Conservation (phyloP, 2,113 vertebrate genomes). For the Perccottus glenii region DNA sequence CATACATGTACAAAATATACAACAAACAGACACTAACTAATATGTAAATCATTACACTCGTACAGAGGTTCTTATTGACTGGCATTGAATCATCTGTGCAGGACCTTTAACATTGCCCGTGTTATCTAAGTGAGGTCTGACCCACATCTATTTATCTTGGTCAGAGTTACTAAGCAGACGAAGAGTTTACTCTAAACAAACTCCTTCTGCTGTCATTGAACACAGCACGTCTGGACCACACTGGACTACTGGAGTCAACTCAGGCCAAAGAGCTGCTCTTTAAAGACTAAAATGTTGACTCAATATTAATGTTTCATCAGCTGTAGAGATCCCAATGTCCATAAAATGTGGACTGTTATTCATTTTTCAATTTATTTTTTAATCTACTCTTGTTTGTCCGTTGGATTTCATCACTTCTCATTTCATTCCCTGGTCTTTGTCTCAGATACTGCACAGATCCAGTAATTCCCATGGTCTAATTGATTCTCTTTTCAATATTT, state of each 20-base stretch:
- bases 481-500: no score
- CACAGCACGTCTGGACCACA: conserved; percentile 17
- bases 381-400: no score
- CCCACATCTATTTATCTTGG: conserved; percentile 56
- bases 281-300: conserved; percentile 6
- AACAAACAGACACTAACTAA: not conserved
- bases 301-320: conserved; percentile 6
- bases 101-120: conserved; percentile 30
- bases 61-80: not conserved
- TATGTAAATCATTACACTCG: not conserved
- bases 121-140: conserved; percentile 55
- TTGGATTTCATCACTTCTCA: no score
- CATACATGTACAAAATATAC: not conserved
- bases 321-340: no score
- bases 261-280: conserved; percentile 25
- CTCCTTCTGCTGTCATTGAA: conserved; percentile 38
- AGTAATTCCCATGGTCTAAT: no score
- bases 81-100: conserved; percentile 8
- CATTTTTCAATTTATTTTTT: no score
- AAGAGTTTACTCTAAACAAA: conserved; percentile 54
- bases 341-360: no score
- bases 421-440: not conserved
- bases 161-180: conserved; percentile 53
- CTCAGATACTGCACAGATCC: not conserved
- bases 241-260: conserved; percentile 3